Evolutionary conservation across 2,113 vertebrate genomes (phyloP).

Genomic region (Mustela nigripes): DNA sequence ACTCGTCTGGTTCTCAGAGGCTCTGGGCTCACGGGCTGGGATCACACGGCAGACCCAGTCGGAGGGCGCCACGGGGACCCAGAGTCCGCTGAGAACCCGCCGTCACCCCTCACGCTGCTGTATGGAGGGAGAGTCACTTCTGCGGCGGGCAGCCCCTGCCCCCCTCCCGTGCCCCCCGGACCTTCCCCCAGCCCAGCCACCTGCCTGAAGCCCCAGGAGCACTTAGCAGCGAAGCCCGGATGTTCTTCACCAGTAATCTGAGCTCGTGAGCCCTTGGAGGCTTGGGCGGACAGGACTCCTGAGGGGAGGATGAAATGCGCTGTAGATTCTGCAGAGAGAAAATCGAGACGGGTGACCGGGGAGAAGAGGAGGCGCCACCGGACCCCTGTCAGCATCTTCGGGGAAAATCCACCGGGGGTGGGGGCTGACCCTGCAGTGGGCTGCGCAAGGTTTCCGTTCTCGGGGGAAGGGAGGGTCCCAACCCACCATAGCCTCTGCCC

Average conservation of each 20-base stretch:
- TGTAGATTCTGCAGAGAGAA: conserved; percentile 85
- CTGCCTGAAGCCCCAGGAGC: conserved; percentile 91
- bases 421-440: no score
- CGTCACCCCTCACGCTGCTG: neutral
- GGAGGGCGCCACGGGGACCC: no score
- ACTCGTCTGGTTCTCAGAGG: rapidly evolving
- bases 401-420: no score
- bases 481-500: neutral
- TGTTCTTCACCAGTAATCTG: conserved; percentile 94
- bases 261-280: conserved; percentile 96
- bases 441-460: rapidly evolving
- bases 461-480: rapidly evolving
- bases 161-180: rapidly evolving
- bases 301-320: conserved; percentile 74
- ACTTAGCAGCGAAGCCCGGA: conserved; percentile 85
- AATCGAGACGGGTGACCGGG: rapidly evolving
- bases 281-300: conserved; percentile 93
- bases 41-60: rapidly evolving
- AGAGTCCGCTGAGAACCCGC: neutral
- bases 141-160: rapidly evolving
- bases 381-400: neutral
- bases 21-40: neutral
- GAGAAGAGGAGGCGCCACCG: neutral
- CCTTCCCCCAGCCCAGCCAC: rapidly evolving
- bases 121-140: neutral